Base-by-base conservation (phyloP, 2,113 vertebrate genomes). In the Muntiacus reevesi region DNA sequence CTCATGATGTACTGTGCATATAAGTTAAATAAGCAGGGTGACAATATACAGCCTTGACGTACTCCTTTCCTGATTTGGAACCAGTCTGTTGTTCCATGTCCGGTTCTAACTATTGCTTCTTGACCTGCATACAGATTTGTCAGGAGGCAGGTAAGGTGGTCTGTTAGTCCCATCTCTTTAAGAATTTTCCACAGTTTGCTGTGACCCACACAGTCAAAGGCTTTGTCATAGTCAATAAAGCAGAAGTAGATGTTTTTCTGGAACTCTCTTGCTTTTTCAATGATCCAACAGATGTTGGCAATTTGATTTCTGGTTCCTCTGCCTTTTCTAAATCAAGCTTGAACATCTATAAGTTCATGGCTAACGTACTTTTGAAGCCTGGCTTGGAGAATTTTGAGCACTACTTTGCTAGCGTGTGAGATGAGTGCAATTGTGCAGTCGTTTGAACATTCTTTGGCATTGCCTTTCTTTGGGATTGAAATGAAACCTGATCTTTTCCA, bases 331-430 rank as follows among this genome's bases (percentile, higher is more conserved):
- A 36, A 11, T 21, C 9, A 4, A 36, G 64, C n/a, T 36, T 71
- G 64, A 71, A 71, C 9, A 36, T 71, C 9, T 36, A 6, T 9
- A 71, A 71, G 64, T 36, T 71, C n/a, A 71, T 2, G 16, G 17
- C 36, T 71, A 17, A 71, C 0, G 9, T 21, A 36, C 36, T 36
- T n/a, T 5, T 71, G 52, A 54, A 54, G 16, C 52, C 52, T 54
- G 64, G 64, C n/a, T 6, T 21, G n/a, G 64, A 71, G 17, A 71
- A 71, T 71, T 12, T 36, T 71, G 64, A 71, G 64, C 4, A 36
- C 2, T 71, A 36, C 64, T 71, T 71, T 6, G 4, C n/a, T 36
- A 71, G 64, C 0, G 0, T 36, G n/a, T 71, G 9, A 5, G n/a
- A 71, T 71, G n/a, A 71, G n/a, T 71, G n/a, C 64, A 36, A 6